Evolutionary conservation across 2,888 invertebrate species (phyloP).

Genomic region (Calameuta filiformis): DNA sequence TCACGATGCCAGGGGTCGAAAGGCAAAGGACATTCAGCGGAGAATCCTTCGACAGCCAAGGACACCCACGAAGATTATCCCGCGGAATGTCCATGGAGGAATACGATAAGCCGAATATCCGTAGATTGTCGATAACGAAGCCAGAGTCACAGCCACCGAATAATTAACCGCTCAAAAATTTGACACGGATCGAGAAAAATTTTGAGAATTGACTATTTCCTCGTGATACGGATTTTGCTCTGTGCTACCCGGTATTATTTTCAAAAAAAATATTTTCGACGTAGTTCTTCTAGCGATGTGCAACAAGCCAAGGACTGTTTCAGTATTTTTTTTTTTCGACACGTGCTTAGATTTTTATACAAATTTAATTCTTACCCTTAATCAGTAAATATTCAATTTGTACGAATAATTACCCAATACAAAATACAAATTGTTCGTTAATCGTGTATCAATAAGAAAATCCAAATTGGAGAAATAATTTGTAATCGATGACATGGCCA

Average conservation of each 20-base stretch:
- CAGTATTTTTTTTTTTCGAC: neutral
- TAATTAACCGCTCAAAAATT: neutral
- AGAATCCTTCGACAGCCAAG: conserved; percentile 68
- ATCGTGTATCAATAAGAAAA: neutral
- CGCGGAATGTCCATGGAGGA: conserved; percentile 84
- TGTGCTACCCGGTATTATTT: neutral
- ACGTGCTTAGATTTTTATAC: no score
- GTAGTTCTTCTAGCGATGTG: neutral
- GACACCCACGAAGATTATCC: conserved; percentile 66
- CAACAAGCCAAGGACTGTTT: neutral
- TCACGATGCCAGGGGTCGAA: conserved; percentile 84
- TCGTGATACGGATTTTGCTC: neutral
- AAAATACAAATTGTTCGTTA: neutral
- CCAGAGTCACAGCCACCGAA: conserved; percentile 26
- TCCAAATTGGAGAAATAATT: neutral
- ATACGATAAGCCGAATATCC: conserved; percentile 83
- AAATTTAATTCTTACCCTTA: neutral
- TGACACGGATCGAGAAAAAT: neutral
- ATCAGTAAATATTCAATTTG: neutral
- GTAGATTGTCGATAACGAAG: conserved; percentile 76
- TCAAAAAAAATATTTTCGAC: neutral
- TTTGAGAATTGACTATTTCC: neutral
- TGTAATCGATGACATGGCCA: neutral
- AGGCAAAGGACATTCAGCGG: conserved; percentile 74
- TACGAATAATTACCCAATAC: neutral